Conservation (phyloP, 2,797 vertebrate species). For the Tauraco hartlaubi region DNA sequence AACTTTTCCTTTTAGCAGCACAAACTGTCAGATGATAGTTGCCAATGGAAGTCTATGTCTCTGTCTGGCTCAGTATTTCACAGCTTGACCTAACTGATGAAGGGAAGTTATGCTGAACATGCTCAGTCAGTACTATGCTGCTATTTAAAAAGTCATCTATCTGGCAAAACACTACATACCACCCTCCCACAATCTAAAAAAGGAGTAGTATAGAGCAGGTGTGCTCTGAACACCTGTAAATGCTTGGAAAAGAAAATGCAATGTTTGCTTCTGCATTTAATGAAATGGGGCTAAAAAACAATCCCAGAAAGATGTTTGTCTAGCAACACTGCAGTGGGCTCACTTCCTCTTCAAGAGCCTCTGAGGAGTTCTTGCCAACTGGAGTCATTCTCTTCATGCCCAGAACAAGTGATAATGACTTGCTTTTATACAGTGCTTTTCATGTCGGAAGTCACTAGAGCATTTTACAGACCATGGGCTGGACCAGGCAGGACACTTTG, state of each 20-base stretch:
- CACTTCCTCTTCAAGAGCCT: not conserved
- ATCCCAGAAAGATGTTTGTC: not conserved
- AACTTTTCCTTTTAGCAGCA: not conserved
- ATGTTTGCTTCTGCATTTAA: not conserved
- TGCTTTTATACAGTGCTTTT: not conserved
- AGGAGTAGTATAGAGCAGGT: not conserved
- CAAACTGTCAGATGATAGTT: not conserved
- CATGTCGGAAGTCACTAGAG: not conserved
- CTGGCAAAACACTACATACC: not conserved
- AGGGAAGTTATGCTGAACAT: not conserved
- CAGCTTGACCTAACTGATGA: not conserved
- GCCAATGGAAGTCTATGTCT: not conserved
- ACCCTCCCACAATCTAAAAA: not conserved
- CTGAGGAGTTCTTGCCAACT: not conserved
- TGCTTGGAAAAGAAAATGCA: not conserved
- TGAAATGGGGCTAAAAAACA: not conserved
- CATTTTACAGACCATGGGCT: not conserved
- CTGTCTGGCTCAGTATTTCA: not conserved
- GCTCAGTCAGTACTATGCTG: not conserved
- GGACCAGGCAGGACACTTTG: not conserved
- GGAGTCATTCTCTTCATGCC: not conserved
- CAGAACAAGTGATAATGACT: not conserved
- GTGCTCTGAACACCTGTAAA: not conserved
- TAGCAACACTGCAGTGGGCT: not conserved
- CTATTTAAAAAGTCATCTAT: not conserved